Evolutionary conservation across 2,113 vertebrate genomes (phyloP).

Genomic region (Phrynosoma platyrhinos): DNA sequence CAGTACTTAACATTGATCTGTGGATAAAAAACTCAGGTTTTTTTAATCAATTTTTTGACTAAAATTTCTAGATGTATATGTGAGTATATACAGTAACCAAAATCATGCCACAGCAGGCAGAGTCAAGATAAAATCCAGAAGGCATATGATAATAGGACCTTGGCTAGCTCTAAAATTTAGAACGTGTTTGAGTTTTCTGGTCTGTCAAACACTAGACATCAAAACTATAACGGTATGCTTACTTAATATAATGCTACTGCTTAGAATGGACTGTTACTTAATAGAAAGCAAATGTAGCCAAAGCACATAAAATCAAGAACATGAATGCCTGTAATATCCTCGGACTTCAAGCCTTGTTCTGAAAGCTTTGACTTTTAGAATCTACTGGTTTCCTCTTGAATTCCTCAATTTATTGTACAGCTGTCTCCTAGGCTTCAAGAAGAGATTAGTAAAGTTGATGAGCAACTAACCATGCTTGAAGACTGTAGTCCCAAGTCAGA

Average conservation of each 20-base stretch:
- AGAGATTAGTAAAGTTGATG: neutral
- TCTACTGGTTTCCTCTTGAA: neutral
- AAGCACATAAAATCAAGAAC: neutral
- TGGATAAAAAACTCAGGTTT: too few relatives aligned
- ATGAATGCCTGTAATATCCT: neutral
- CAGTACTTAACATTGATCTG: too few relatives aligned
- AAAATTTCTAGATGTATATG: too few relatives aligned
- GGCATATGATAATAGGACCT: neutral
- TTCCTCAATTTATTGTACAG: neutral
- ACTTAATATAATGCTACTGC: neutral
- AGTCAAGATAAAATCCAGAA: neutral
- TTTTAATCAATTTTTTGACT: too few relatives aligned
- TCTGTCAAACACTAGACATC: neutral
- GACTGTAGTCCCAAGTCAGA: neutral
- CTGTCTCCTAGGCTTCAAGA: neutral
- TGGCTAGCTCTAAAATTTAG: neutral
- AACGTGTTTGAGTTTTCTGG: neutral
- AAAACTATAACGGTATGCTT: neutral
- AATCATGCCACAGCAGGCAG: neutral
- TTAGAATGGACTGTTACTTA: neutral
- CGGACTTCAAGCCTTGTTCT: neutral
- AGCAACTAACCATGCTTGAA: constrained; percentile 10
- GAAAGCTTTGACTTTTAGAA: neutral
- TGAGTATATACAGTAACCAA: neutral
- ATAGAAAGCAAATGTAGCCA: neutral